phyloP scores from a whole-genome alignment of 2,797 vertebrate genomes.

The Tapera naevia region DNA sequence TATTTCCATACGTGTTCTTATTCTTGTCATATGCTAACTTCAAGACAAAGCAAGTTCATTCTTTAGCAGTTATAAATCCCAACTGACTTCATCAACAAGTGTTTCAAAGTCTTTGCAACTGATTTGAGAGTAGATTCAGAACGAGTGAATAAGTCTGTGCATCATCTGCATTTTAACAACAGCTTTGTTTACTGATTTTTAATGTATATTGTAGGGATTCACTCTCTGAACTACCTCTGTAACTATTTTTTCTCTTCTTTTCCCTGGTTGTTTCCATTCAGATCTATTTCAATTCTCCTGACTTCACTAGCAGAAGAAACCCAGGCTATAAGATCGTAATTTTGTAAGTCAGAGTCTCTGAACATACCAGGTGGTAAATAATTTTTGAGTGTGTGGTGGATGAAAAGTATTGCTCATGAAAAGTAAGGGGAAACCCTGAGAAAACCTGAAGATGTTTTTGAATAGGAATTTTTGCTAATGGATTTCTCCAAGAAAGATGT shows the following conservation, averaged over 20 bases:
- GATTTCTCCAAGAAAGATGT: background rate
- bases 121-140: background rate
- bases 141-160: background rate
- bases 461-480: background rate
- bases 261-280: background rate
- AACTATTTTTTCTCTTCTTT: background rate
- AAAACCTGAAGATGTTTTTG: background rate
- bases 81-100: background rate
- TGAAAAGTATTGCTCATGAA: background rate
- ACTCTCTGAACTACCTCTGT: background rate
- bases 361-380: background rate
- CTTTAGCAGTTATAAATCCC: background rate
- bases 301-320: background rate
- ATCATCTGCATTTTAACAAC: background rate
- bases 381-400: background rate
- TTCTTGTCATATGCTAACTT: background rate
- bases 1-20: background rate
- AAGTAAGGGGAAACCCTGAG: background rate
- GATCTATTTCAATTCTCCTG: background rate
- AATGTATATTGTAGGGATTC: background rate
- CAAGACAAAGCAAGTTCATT: background rate
- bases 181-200: background rate
- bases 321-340: background rate
- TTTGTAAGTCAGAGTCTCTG: background rate
- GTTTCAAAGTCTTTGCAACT: background rate